Evolutionary conservation across 2,797 vertebrate species (phyloP).

Genomic region (Microctenopoma steveboyesi): DNA sequence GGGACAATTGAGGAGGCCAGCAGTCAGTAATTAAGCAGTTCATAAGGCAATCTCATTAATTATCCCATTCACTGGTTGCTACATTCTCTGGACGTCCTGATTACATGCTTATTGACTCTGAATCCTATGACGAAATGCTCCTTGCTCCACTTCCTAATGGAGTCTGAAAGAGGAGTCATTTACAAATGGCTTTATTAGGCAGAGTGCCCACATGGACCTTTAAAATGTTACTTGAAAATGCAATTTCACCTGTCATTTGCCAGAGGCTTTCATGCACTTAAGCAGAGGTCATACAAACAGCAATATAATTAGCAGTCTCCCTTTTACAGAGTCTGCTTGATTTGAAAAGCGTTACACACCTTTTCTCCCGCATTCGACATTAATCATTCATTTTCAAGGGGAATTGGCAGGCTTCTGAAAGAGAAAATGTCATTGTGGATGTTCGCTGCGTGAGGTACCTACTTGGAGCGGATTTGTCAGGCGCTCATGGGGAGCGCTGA

Average conservation of each 20-base stretch:
- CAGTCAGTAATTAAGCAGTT: conserved; percentile 86
- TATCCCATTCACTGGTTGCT: conserved; percentile 77
- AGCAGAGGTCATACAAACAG: conserved; percentile 80
- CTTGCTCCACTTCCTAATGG: conserved; percentile 81
- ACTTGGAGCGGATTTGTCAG: conserved; percentile 57
- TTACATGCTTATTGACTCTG: conserved; percentile 83
- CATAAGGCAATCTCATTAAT: conserved; percentile 85
- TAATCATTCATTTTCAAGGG: conserved; percentile 72
- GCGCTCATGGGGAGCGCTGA: conserved; percentile 41
- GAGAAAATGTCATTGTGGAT: conserved; percentile 64
- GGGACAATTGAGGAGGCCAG: conserved; percentile 78
- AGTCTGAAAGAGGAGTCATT: conserved; percentile 85
- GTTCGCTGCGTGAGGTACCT: conserved; percentile 55
- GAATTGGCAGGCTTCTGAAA: conserved; percentile 63
- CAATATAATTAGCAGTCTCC: conserved; percentile 77
- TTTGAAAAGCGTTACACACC: conserved; percentile 78
- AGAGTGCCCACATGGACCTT: conserved; percentile 82
- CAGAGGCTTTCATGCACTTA: conserved; percentile 83
- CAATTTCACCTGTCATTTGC: conserved; percentile 83
- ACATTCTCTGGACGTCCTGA: conserved; percentile 80
- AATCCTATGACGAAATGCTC: conserved; percentile 80
- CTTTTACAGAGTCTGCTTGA: conserved; percentile 73
- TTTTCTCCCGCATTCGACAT: conserved; percentile 70
- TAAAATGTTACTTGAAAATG: conserved; percentile 84
- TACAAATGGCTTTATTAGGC: conserved; percentile 86